phyloP scores from a whole-genome alignment of 2,113 vertebrate genomes.

The Potamarius usumacintae region DNA sequence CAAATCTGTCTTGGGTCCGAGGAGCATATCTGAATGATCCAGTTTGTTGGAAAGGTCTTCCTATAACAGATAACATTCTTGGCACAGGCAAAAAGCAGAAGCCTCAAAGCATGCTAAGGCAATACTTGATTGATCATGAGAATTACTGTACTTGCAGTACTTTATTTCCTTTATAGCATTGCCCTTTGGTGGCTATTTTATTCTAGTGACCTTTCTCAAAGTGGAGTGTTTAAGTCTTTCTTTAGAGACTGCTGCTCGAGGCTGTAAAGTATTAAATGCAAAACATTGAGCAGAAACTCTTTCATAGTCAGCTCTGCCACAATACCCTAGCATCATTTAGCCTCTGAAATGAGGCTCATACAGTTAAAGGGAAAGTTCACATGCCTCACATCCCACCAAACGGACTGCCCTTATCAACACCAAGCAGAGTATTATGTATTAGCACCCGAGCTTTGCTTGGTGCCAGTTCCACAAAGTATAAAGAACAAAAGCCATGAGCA shows the following conservation, averaged over 20 bases:
- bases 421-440: constrained; percentile 47
- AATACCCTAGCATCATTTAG: background rate
- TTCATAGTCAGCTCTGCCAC: background rate
- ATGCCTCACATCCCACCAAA: constrained; percentile 26
- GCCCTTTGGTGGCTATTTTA: constrained; percentile 24
- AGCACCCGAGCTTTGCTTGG: constrained; percentile 17
- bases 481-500: constrained; percentile 45
- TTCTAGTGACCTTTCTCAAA: constrained; percentile 29
- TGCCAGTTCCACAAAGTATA: constrained; percentile 34
- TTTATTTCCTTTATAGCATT: constrained; percentile 23
- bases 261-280: constrained; percentile 16
- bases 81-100: background rate
- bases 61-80: constrained; percentile 11
- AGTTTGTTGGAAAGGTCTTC: background rate
- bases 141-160: constrained; percentile 25
- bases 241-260: background rate
- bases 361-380: constrained; percentile 47
- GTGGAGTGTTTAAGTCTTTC: constrained; percentile 26
- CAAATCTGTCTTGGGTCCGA: background rate
- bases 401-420: constrained; percentile 37
- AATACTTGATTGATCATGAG: constrained; percentile 27
- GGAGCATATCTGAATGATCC: constrained; percentile 20
- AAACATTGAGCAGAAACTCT: constrained; percentile 1
- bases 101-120: background rate
- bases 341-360: constrained; percentile 3